phyloP scores from a whole-genome alignment of 2,113 vertebrate species.

The Bungarus multicinctus region DNA sequence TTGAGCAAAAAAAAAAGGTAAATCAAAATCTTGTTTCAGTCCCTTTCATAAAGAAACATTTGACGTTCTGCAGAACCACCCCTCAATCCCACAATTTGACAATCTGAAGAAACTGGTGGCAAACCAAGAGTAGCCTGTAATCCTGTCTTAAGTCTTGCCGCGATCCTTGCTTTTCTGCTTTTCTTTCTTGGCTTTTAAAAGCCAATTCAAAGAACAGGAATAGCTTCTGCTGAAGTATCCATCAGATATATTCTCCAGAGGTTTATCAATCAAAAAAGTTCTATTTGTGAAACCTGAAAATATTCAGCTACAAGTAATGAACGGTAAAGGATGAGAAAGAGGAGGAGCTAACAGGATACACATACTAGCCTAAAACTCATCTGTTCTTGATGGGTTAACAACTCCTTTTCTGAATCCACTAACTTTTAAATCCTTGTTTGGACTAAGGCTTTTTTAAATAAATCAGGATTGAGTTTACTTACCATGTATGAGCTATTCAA shows the following conservation, averaged over 20 bases:
- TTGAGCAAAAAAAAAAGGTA: background rate
- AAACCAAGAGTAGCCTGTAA: background rate
- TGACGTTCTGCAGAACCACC: background rate
- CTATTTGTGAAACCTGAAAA: background rate
- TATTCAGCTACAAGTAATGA: background rate
- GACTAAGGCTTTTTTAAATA: background rate
- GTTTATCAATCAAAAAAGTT: background rate
- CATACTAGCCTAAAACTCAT: background rate
- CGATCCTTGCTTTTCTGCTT: background rate
- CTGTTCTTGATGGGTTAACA: background rate
- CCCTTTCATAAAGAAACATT: background rate
- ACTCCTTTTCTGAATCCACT: background rate
- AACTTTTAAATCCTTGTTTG: background rate
- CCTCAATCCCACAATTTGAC: background rate
- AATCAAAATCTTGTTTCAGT: background rate
- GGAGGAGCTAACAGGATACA: background rate
- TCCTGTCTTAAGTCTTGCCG: background rate
- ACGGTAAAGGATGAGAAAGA: background rate
- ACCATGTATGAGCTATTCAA: constrained; percentile 53
- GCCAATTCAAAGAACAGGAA: background rate
- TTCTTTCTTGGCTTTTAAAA: background rate
- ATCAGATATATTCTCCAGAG: background rate
- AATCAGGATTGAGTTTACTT: background rate
- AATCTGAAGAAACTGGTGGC: background rate
- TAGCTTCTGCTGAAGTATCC: background rate